Evolutionary conservation across 2,888 invertebrate species (phyloP).

Genomic region (Yponomeuta plumbellus): DNA sequence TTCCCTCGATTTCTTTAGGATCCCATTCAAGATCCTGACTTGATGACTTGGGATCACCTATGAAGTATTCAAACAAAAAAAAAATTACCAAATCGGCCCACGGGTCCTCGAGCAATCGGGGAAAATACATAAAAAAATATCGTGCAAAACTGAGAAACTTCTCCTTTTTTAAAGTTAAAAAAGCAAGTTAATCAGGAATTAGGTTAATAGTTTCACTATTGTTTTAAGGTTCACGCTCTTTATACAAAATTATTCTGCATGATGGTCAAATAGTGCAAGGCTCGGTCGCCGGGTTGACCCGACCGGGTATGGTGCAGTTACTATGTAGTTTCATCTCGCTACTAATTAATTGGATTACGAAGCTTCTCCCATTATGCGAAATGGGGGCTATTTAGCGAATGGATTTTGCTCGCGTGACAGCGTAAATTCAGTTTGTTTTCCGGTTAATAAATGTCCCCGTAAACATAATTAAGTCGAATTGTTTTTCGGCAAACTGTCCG

Average conservation of each 20-base stretch:
- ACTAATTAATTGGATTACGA: constrained; percentile 66
- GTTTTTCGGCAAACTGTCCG: constrained; percentile 21
- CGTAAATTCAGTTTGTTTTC: constrained; percentile 50
- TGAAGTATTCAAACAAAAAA: too few species aligned
- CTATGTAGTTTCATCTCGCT: constrained; percentile 49
- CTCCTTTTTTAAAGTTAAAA: too few species aligned
- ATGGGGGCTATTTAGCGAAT: constrained; percentile 60
- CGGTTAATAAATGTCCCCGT: constrained; percentile 34
- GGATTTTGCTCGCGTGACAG: constrained; percentile 55
- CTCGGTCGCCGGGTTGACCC: not conserved
- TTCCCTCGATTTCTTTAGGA: too few species aligned
- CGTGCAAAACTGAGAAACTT: too few species aligned
- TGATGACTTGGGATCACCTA: too few species aligned
- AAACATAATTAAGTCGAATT: constrained; percentile 45
- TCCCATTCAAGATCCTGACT: too few species aligned
- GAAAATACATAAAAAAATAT: too few species aligned
- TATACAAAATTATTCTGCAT: not conserved
- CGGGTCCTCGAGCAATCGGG: too few species aligned
- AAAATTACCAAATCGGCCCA: too few species aligned
- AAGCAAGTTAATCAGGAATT: too few species aligned
- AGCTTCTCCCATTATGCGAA: constrained; percentile 57
- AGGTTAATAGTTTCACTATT: too few species aligned
- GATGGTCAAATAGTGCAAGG: not conserved
- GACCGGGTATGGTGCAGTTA: not conserved
- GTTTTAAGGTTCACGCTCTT: not conserved